phyloP scores from a whole-genome alignment of 2,113 vertebrate genomes.

The Shinisaurus crocodilurus region DNA sequence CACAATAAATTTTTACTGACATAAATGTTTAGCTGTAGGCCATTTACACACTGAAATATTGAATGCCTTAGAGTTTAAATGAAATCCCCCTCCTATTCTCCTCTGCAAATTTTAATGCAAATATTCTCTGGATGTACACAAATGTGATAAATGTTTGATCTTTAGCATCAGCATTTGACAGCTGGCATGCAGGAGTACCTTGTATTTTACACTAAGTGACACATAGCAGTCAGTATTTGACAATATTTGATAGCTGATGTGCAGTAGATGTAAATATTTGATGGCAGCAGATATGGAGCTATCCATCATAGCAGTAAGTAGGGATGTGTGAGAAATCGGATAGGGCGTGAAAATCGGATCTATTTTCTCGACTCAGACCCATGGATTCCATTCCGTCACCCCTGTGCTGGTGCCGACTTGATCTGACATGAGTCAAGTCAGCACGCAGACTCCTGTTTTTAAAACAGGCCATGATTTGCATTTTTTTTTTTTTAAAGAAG shows the following conservation, averaged over 20 bases:
- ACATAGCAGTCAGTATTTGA: background rate
- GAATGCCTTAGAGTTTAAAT: background rate
- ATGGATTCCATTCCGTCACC: too few species aligned
- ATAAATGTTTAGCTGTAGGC: background rate
- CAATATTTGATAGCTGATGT: background rate
- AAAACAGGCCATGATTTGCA: too few species aligned
- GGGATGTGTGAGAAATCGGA: too few species aligned
- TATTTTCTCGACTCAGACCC: too few species aligned
- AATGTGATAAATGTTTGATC: background rate
- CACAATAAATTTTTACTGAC: background rate
- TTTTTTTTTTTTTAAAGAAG: too few species aligned
- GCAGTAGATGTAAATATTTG: background rate
- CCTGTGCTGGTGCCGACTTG: too few species aligned
- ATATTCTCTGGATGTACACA: background rate
- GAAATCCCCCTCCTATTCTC: background rate
- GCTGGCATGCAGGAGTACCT: background rate
- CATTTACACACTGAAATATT: background rate
- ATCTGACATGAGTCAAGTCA: too few species aligned
- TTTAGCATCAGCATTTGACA: background rate
- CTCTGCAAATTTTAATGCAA: background rate
- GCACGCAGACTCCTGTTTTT: too few species aligned
- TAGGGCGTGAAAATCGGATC: too few species aligned
- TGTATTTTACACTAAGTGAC: background rate
- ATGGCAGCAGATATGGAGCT: background rate
- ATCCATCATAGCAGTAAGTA: background rate